Evolutionary conservation across 1,140 invertebrate genomes (phyloP), one percentile per base, ranked within the genome.

Genomic region (Drosophila saltans): DNA sequence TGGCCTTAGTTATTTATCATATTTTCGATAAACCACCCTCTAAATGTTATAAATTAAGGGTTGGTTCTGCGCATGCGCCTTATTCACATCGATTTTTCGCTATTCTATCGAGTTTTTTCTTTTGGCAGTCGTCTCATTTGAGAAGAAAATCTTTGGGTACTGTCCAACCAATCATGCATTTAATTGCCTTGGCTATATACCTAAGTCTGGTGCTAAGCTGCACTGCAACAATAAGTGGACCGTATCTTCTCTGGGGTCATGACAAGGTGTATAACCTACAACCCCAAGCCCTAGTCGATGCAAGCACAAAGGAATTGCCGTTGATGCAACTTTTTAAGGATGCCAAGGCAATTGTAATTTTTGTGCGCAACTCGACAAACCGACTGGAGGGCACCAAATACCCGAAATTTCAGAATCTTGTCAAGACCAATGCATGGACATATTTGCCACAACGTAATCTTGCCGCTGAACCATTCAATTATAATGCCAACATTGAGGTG

Each of bases 171-270:
- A 78, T 60, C 73, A 88, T 88, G 84, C 69, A 74, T 55, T 62
- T 69, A 33, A 86, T 86, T 71, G 62, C 63, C 41, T 59, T 73
- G 10, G 65, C 59, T 33, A 58, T 72, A 57, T 60, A 78, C 7
- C 52, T 90, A 26, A 69, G 78, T 52, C 69, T 90, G 40, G 66
- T 71, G 21, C 36, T 78, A 56, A 65, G 76, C 56, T 82, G 76
- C 68, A 77, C 58, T 64, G 86, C 86, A 2, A 70, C 85, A 40
- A 80, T 91, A 21, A 90, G 77, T 66, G 94, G 94, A 1, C 94
- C 94, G 0, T 94, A 94, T 75, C 66, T 94, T 3, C 93, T 94
- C 69, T 94, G 94, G 91, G 94, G 94, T 11, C 93, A 93, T 8
- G 92, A 93, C 36, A 92, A 92, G 8, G 80, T 94, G 0, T 82